A percentile compares a stretch with the other conserved stretches of the same genome.
Conservation (phyloP, 2,113 vertebrate species). For the Sinocyclocheilus anshuiensis region DNA sequence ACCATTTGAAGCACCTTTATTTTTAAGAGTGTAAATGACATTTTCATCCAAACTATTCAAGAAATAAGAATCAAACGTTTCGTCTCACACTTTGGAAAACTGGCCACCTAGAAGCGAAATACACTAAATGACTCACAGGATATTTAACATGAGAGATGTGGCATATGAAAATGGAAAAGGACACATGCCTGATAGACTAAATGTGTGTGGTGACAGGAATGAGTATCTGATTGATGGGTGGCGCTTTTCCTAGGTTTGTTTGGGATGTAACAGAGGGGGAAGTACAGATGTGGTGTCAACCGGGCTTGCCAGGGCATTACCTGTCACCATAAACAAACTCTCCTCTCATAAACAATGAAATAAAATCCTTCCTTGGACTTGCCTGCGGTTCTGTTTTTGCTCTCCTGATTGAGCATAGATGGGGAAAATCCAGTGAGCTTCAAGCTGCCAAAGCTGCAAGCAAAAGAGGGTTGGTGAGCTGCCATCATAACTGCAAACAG, state of each 20-base stretch:
- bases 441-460: slow-evolving; percentile 29
- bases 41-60: not conserved
- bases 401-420: slow-evolving; percentile 9
- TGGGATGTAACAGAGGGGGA: slow-evolving; percentile 37
- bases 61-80: slow-evolving; percentile 7
- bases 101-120: not conserved
- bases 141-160: slow-evolving; percentile 31
- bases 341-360: slow-evolving; percentile 21
- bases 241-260: slow-evolving; percentile 24
- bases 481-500: slow-evolving; percentile 25
- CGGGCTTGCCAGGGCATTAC: slow-evolving; percentile 22
- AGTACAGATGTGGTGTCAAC: slow-evolving; percentile 44
- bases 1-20: too few relatives aligned
- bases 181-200: slow-evolving; percentile 13
- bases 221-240: slow-evolving; percentile 9
- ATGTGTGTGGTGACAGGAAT: slow-evolving; percentile 21
- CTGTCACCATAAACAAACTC: slow-evolving; percentile 20
- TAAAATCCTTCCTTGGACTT: slow-evolving; percentile 26
- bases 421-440: slow-evolving; percentile 35
- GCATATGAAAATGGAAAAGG: slow-evolving; percentile 24
- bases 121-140: slow-evolving; percentile 19
- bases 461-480: slow-evolving; percentile 10
- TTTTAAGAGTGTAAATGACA: too few relatives aligned
- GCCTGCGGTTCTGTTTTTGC: slow-evolving; percentile 21
- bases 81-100: not conserved